Base-by-base conservation (phyloP, 37 sponge, comb jelly and placozoan species). In the Beroe forskalii region DNA sequence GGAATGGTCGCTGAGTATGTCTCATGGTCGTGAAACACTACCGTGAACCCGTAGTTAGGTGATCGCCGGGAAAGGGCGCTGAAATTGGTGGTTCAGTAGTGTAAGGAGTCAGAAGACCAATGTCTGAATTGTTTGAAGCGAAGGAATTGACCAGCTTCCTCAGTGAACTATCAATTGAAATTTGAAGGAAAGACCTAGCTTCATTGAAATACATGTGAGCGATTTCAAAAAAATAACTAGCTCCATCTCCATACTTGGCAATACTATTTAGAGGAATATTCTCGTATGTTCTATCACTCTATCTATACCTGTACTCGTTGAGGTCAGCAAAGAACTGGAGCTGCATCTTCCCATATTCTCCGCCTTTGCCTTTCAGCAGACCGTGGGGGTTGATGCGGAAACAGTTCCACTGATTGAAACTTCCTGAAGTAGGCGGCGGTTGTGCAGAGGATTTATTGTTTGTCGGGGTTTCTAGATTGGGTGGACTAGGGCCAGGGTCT, bases 1-100 rank as follows among this genome's bases (percentile, higher is more conserved):
- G 75, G 75, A 12, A 72, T 72, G 39, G 75, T 72, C 6, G 39
- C 35, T 36, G 75, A 72, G 75, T 72, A 72, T 19, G 32, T 38
- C 75, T 72, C 75, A 39, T 72, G 75, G 22, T 72, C 75, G 75
- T 72, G 75, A 30, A 72, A 72, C 75, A 72, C 75, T 14, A 72
- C 75, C 35, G 75, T 72, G 75, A 35, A 72, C 14, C 75, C 75
- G 75, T 72, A 72, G 39, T 72, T 36, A 30, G 75, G 75, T 33
- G 28, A 35, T 20, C 75, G 28, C 35, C 39, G 28, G 12, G 75
- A 35, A 35, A 72, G 3, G 39, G 28, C 75, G 35, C 75, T 72
- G 75, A 14, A n/a, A 55, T 19, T 55, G 17, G 60, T 55, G 9
- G n/a, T n/a, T n/a, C n/a, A n/a, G 60, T 55, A 55, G 60, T 55